Base-by-base conservation (phyloP, 2,888 invertebrate genomes). In the Saturnia japonica region DNA sequence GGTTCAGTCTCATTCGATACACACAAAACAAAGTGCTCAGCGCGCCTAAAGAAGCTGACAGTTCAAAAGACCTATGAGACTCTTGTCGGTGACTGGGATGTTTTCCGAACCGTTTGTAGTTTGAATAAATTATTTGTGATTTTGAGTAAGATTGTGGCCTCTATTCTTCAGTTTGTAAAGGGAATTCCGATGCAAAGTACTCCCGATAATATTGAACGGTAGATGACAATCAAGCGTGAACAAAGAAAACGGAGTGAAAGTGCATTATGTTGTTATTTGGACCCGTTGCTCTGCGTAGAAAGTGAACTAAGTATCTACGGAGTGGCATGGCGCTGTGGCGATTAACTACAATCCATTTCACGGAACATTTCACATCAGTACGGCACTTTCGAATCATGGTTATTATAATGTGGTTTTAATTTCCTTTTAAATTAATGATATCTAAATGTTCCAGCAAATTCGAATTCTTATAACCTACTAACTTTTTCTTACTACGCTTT, bases 281-380 rank as follows among this genome's bases (percentile, higher is more conserved):
- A 40, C 64, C 64, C 64, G 40, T 64, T 34, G 34, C 34, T 40
- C n/a, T 40, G 40, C 7, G 9, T 64, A 64, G 64, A 64, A 64
- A 64, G 64, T 64, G 64, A 64, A 64, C 40, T 40, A 40, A 64
- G 40, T 64, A 40, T 64, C 40, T 40, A n/a, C 64, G n/a, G 40
- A 9, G 22, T n/a, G n/a, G n/a, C n/a, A n/a, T n/a, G n/a, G n/a
- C n/a, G n/a, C 34, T 40, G 9, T 40, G n/a, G 40, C n/a, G 22
- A 64, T 64, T 64, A 64, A 64, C 64, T 64, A n/a, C 64, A 64
- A 12, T 34, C 28, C 64, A n/a, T 64, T 64, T 64, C 64, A 40
- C 64, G 40, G 64, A 34, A 64, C 64, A 64, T 40, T 64, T 40
- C 64, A 40, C 64, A 40, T 34, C 64, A 19, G 40, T 40, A 64